Percentiles rank a stretch among this genome's conserved stretches.
These are phyloP conservation scores for Brachionus paranguensis DNA, from an alignment of 1,140 invertebrate species.

Conservation along the genomic window DNA sequence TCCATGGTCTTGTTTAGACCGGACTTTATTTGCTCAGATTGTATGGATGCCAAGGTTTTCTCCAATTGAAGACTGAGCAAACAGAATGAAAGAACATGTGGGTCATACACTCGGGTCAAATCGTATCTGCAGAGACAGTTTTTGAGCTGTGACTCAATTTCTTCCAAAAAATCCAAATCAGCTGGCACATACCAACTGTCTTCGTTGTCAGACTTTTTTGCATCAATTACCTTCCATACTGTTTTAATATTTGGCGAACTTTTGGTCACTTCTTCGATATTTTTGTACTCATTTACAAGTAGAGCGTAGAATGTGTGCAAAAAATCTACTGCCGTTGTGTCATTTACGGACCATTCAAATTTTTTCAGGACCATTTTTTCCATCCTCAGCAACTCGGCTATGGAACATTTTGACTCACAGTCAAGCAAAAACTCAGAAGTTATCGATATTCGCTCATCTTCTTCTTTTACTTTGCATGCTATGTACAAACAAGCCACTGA, in stretches of 20 bases:
- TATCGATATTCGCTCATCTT: conserved; percentile 55
- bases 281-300: neutral
- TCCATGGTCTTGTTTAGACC: neutral
- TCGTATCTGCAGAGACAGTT: neutral
- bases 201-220: neutral
- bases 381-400: conserved; percentile 54
- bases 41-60: neutral
- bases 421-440: conserved; percentile 51
- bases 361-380: conserved; percentile 53
- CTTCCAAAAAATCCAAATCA: conserved; percentile 25
- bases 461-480: conserved; percentile 55
- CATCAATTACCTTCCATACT: neutral
- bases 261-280: neutral
- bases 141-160: neutral
- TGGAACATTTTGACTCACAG: conserved; percentile 51
- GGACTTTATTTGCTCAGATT: neutral
- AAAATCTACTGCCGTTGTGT: conserved; percentile 51
- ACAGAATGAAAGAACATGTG: conserved; percentile 2
- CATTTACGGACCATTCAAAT: conserved; percentile 50
- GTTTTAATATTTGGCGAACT: neutral
- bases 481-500: conserved; percentile 53
- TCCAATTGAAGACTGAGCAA: conserved; percentile 12
- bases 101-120: neutral
- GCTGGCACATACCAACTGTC: neutral
- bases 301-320: conserved; percentile 46